These are phyloP conservation scores for Achlya flavicornis DNA, from an alignment of 2,888 invertebrate genomes.

Conservation along the genomic window DNA sequence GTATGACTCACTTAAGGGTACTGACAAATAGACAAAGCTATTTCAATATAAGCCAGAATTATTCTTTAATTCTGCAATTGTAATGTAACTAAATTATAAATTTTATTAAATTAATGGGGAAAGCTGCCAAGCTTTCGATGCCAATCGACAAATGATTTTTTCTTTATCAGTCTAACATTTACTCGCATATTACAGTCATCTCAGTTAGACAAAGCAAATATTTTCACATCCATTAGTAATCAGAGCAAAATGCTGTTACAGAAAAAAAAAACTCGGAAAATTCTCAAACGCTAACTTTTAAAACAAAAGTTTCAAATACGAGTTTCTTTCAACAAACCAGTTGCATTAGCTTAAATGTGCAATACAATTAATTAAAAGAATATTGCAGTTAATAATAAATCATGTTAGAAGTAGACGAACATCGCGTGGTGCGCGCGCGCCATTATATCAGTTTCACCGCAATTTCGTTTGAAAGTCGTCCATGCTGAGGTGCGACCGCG, in stretches of 20 bases:
- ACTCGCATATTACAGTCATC: too few relatives aligned
- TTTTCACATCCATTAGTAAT: not conserved
- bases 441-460: slow-evolving; percentile 74
- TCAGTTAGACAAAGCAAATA: too few relatives aligned
- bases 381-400: slow-evolving; percentile 27
- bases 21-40: not conserved
- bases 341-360: slow-evolving; percentile 17
- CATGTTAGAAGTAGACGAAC: slow-evolving; percentile 21
- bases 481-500: slow-evolving; percentile 60
- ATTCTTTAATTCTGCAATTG: not conserved
- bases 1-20: not conserved
- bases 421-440: slow-evolving; percentile 55
- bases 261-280: not conserved
- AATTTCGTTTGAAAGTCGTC: slow-evolving; percentile 72
- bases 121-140: too few relatives aligned
- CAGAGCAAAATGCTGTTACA: not conserved
- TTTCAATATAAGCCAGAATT: not conserved
- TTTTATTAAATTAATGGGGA: too few relatives aligned
- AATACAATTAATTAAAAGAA: slow-evolving; percentile 25
- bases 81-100: not conserved
- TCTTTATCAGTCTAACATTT: too few relatives aligned
- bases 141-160: too few relatives aligned
- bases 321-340: slow-evolving; percentile 5
- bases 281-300: not conserved
- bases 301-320: not conserved